phyloP scores from a whole-genome alignment of 2,113 vertebrate species.

The Atrichornis clamosus region DNA sequence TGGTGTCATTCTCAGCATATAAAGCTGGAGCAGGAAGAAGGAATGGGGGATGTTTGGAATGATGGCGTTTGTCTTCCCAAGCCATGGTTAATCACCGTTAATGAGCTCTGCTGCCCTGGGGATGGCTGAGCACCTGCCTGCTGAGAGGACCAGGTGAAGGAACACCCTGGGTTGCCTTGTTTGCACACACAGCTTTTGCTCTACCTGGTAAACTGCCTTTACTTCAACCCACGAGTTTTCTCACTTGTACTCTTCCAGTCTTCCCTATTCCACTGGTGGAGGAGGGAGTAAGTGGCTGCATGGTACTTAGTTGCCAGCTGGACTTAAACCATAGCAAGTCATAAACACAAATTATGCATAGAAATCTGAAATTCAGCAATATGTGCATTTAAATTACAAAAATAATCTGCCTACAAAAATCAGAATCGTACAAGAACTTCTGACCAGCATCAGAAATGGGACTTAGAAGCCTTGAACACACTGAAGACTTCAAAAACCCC shows the following conservation, averaged over 20 bases:
- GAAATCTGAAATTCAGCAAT: constrained; percentile 17
- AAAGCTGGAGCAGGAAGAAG: neutral
- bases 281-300: neutral
- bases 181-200: neutral
- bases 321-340: neutral
- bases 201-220: neutral
- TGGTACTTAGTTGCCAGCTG: neutral
- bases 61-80: neutral
- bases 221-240: neutral
- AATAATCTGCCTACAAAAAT: neutral
- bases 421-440: neutral
- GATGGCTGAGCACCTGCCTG: neutral
- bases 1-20: neutral
- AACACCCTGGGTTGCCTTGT: neutral
- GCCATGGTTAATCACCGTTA: neutral
- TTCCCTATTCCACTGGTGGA: neutral
- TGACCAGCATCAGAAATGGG: neutral
- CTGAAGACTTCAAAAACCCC: neutral
- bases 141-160: neutral
- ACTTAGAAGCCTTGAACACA: neutral
- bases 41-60: neutral
- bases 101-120: neutral
- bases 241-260: neutral
- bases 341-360: constrained; percentile 5
- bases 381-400: constrained; percentile 31